Evolutionary conservation across 1,140 invertebrate species (phyloP).

Genomic region (Cataglyphis hispanica): DNA sequence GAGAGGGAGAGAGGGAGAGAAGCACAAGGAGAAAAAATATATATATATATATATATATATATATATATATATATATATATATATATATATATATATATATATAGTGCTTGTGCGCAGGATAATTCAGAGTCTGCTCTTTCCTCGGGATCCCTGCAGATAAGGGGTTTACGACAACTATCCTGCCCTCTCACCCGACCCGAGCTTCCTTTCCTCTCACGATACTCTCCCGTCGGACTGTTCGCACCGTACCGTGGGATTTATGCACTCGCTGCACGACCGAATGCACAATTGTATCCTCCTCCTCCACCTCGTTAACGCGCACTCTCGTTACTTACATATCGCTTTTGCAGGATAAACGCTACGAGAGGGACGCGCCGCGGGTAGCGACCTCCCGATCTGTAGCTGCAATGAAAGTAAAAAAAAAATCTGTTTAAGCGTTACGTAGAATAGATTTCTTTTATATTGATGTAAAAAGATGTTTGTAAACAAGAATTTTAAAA

Average conservation of each 20-base stretch:
- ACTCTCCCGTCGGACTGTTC: constrained; percentile 7
- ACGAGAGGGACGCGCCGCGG: too few relatives aligned
- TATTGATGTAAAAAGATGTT: background rate
- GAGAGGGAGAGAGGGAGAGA: background rate
- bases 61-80: background rate
- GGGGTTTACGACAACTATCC: constrained; percentile 38
- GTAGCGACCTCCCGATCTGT: background rate
- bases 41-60: too few relatives aligned
- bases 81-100: background rate
- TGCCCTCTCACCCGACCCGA: background rate
- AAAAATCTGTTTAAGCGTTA: background rate
- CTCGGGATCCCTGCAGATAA: constrained; percentile 48
- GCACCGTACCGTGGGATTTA: constrained; percentile 37
- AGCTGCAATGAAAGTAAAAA: background rate
- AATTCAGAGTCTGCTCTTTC: constrained; percentile 54
- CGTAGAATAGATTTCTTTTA: background rate
- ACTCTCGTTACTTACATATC: constrained; percentile 46
- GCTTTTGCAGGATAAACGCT: background rate
- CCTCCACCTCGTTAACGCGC: constrained; percentile 20
- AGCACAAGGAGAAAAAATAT: background rate
- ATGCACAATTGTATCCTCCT: constrained; percentile 50
- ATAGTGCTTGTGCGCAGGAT: constrained; percentile 10
- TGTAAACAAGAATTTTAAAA: background rate
- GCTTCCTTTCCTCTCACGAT: background rate
- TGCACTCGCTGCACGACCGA: constrained; percentile 45